Conservation (phyloP, 2,113 vertebrate genomes). For the Clupea harengus region DNA sequence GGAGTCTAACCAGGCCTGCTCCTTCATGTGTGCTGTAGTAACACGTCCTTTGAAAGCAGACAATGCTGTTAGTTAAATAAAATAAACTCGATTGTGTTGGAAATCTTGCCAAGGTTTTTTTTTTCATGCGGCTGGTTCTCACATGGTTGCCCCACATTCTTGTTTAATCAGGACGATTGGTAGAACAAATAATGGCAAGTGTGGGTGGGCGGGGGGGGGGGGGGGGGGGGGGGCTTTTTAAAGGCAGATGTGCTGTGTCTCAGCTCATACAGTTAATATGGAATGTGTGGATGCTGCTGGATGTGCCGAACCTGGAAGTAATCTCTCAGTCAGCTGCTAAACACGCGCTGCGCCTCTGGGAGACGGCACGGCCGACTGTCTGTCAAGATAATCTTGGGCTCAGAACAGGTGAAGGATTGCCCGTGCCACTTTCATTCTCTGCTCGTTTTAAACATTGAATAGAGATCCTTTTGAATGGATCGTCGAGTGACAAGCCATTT, state of each 20-base stretch:
- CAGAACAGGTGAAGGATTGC: slow-evolving; percentile 9
- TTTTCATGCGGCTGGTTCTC: neutral
- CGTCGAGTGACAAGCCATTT: slow-evolving; percentile 1
- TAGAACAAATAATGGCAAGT: slow-evolving; percentile 1
- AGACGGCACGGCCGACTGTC: slow-evolving; percentile 3
- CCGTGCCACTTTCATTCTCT: neutral
- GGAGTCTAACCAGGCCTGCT: neutral
- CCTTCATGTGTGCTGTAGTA: neutral
- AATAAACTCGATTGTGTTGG: neutral
- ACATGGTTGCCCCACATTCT: neutral
- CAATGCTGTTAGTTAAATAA: slow-evolving; percentile 3
- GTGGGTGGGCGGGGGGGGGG: too few relatives aligned
- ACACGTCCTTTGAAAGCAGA: neutral
- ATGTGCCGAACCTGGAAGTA: slow-evolving; percentile 18
- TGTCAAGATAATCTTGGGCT: slow-evolving; percentile 7
- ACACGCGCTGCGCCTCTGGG: neutral
- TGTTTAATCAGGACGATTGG: neutral
- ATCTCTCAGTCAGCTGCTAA: slow-evolving; percentile 19
- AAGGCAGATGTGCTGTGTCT: slow-evolving; percentile 24
- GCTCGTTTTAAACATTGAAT: neutral
- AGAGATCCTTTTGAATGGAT: slow-evolving; percentile 10
- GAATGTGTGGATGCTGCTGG: slow-evolving; percentile 6
- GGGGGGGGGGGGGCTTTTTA: neutral
- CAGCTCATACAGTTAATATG: slow-evolving; percentile 11
- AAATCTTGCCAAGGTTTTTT: neutral